Evolutionary conservation across 1,140 invertebrate genomes (phyloP), one percentile per base, ranked within the genome.

Genomic region (Sinonovacula constricta): DNA sequence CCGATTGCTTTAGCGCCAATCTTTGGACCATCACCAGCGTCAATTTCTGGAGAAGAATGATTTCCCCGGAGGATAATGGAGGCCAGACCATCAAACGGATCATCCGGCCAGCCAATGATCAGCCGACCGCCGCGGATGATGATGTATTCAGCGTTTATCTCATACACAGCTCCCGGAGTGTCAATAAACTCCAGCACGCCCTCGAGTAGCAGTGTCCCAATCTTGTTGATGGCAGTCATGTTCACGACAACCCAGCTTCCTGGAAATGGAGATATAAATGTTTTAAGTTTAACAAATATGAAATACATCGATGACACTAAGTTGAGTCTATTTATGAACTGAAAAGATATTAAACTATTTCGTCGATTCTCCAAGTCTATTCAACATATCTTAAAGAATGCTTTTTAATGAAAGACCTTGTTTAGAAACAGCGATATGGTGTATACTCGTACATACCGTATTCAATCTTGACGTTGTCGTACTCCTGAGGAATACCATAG

Each of bases 1-100:
- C 87, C 88, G 36, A 88, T 81, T 28, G 85, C 86, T 63, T 87
- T 89, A n/a, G 87, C 49, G 10, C 87, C 87, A 24, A 90, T 60
- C 83, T 68, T 71, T 10, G 83, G 76, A 1, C 85, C 86, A 60
- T 63, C 63, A 22, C 59, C 56, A 30, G 51, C 30, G 14, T 72
- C 28, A 39, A 82, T 85, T 24, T 81, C 45, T 45, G 78, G 70
- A n/a, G 83, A 83, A 12, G 70, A 57, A 33, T 86, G 81, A 57
- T 81, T 74, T 33, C 89, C 89, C 2, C 81, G 66, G 15, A 91
- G 78, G 7, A 78, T 78, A 34, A 91, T 87, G 0, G 54, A 56
- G 3, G 83, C 81, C n/a, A 81, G 80, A 5, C 86, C 84, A 3
- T 76, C 53, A 79, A 88, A 88, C 10, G 88, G 87, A 18, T 82